phyloP scores from a whole-genome alignment of 2,113 vertebrate genomes.

The Corvus hawaiiensis region DNA sequence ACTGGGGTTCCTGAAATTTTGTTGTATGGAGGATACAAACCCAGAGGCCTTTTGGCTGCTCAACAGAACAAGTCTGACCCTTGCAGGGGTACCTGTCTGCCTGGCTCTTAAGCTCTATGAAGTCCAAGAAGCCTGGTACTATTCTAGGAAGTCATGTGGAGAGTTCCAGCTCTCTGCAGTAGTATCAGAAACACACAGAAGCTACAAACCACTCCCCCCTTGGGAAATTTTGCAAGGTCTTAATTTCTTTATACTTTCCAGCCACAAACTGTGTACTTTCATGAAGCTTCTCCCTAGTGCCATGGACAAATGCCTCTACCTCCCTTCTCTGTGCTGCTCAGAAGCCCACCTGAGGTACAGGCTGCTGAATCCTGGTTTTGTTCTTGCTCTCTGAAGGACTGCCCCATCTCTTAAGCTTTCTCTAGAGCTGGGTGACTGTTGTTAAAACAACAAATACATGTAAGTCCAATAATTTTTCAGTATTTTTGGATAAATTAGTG shows the following conservation, averaged over 20 bases:
- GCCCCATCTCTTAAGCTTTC: not conserved
- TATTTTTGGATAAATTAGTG: not conserved
- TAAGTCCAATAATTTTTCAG: not conserved
- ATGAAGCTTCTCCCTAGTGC: not conserved
- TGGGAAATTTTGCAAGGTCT: not conserved
- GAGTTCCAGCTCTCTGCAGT: not conserved
- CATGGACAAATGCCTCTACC: not conserved
- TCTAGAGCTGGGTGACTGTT: not conserved
- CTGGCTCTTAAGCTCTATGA: not conserved
- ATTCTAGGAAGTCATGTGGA: not conserved
- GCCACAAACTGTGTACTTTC: not conserved
- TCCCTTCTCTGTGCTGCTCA: not conserved
- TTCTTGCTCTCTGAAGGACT: not conserved
- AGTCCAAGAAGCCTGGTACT: not conserved
- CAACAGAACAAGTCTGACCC: not conserved
- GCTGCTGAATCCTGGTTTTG: not conserved
- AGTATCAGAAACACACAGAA: not conserved
- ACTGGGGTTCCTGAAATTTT: not conserved
- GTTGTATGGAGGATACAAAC: not conserved
- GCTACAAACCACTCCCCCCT: accelerated
- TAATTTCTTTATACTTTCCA: not conserved
- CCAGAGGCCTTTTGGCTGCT: not conserved
- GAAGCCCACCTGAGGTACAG: not conserved
- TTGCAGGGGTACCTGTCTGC: not conserved
- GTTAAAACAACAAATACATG: not conserved